A percentile compares a stretch with the other conserved stretches of the same genome.
Evolutionary conservation across 2,113 vertebrate species (phyloP).

Genomic region (Micromys minutus): DNA sequence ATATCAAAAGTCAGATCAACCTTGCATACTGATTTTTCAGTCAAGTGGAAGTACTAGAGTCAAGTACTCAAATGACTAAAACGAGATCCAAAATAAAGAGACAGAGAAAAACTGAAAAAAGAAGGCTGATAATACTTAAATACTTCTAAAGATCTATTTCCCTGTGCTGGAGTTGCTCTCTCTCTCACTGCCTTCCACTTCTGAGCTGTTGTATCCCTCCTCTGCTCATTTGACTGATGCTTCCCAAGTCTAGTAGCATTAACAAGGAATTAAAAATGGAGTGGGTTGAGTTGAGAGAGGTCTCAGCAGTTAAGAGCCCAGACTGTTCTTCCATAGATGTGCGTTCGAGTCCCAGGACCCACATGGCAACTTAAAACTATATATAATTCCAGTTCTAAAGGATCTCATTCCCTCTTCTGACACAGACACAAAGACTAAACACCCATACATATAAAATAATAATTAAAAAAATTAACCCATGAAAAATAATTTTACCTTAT

Average conservation of each 20-base stretch:
- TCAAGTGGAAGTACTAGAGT: conserved; percentile 13
- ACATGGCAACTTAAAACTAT: neutral
- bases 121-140: neutral
- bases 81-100: neutral
- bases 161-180: neutral
- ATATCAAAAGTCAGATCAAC: neutral
- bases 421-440: neutral
- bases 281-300: neutral
- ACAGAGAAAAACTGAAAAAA: neutral
- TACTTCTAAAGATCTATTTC: neutral
- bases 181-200: neutral
- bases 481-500: conserved; percentile 11
- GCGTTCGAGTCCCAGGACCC: neutral
- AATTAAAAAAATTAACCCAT: neutral
- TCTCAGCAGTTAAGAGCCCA: neutral
- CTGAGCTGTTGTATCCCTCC: neutral
- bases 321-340: neutral
- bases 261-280: neutral
- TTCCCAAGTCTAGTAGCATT: neutral
- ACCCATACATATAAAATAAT: neutral
- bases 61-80: conserved; percentile 13
- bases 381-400: neutral
- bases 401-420: neutral
- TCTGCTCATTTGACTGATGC: conserved; percentile 1
- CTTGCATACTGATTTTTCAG: conserved; percentile 24